Percentiles rank a stretch among this genome's conserved stretches.
Evolutionary conservation across 1,140 invertebrate species (phyloP).

Genomic region (Teleogryllus occipitalis): DNA sequence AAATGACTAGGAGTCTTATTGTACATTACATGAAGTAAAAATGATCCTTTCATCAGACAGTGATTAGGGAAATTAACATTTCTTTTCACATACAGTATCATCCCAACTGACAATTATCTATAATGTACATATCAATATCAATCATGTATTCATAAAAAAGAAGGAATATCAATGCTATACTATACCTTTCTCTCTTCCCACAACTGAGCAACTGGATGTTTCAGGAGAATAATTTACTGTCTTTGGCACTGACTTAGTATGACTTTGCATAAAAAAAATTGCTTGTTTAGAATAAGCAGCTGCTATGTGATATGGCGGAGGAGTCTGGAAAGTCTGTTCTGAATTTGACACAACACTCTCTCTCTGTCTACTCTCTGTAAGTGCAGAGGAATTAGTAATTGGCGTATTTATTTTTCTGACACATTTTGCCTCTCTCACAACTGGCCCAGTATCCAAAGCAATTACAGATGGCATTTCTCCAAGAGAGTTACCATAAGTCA

Average conservation of each 20-base stretch:
- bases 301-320: conserved; percentile 61
- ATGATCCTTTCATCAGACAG: no score
- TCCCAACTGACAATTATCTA: no score
- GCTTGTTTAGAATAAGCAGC: conserved; percentile 58
- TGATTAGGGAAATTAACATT: no score
- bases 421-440: conserved; percentile 39
- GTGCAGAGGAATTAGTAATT: background rate
- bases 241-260: background rate
- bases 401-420: conserved; percentile 26
- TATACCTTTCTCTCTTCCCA: no score
- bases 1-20: no score
- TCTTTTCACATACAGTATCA: no score
- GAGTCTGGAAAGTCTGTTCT: conserved; percentile 31
- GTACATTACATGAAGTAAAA: no score
- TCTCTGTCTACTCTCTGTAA: background rate
- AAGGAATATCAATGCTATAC: no score
- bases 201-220: background rate
- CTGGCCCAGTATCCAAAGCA: conserved; percentile 24
- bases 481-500: background rate
- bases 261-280: conserved; percentile 37
- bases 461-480: background rate
- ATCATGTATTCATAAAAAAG: no score
- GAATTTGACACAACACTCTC: background rate
- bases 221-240: background rate
- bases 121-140: no score